These are phyloP conservation scores for Drosophila sp. DNA, from an alignment of 1,140 invertebrate genomes.

Conservation along the genomic window DNA sequence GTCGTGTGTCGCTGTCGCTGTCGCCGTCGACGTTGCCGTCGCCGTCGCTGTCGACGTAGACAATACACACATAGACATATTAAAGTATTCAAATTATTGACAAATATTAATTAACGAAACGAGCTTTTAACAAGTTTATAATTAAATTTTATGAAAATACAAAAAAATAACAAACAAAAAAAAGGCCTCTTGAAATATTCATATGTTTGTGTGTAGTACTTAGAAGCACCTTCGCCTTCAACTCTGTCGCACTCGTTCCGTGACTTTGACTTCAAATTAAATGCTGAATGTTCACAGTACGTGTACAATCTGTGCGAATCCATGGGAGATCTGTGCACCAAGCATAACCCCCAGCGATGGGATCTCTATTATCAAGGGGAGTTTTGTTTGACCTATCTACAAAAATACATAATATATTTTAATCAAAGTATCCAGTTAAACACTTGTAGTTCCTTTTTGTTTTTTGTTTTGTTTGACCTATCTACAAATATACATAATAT, in stretches of 20 bases:
- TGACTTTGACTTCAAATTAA: constrained; percentile 13
- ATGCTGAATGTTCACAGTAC: constrained; percentile 7
- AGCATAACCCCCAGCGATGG: constrained; percentile 3
- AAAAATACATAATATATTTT: not conserved
- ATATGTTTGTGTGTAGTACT: not conserved
- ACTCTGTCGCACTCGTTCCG: constrained; percentile 5
- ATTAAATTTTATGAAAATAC: constrained; percentile 16
- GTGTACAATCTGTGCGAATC: not conserved
- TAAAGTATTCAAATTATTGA: constrained; percentile 34
- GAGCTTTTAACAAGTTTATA: constrained; percentile 31
- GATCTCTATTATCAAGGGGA: constrained; percentile 1
- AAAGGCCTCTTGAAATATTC: not conserved
- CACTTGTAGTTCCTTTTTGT: no score
- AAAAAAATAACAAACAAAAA: no score
- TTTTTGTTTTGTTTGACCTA: no score
- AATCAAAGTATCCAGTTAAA: no score
- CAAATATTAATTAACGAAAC: constrained; percentile 31
- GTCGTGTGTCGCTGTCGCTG: not conserved
- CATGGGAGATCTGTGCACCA: constrained; percentile 16
- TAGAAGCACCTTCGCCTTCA: constrained; percentile 24
- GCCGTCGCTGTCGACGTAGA: not conserved
- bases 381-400: not conserved
- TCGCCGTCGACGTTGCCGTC: no score
- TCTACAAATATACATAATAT: no score
- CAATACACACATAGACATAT: constrained; percentile 8